Evolutionary conservation across 2,797 vertebrate species (phyloP), one percentile per base, ranked within the genome.

Genomic region (Crocidura indochinensis): DNA sequence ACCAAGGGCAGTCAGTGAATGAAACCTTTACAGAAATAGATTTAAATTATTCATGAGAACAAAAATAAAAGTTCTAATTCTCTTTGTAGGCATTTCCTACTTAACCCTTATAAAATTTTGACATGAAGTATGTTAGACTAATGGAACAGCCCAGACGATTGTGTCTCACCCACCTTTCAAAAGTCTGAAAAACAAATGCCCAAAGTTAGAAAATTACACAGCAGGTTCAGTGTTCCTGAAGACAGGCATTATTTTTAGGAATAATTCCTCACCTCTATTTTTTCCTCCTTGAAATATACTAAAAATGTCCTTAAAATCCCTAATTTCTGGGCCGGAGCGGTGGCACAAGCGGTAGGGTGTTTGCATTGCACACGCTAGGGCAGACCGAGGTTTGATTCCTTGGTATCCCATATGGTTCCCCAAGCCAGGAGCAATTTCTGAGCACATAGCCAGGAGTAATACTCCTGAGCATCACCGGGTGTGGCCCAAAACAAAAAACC

Each of bases 191-290:
- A 95, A 95, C 83, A 96, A 94, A 94, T 84, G 78, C 85, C 95
- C 95, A 60, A 60, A 96, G 95, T 82, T 95, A 96, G 82, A 96
- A 92, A 94, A 96, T 95, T 68, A 81, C 86, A 93, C n/a, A 47
- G 94, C 93, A 96, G 92, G 65, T 87, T 96, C 91, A 83, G 94
- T 77, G 90, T 96, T 96, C 96, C 73, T 53, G 90, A 97, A 96
- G 49, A 96, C 84, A 95, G 88, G 86, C 24, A 84, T 94, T 88
- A 95, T 96, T 96, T 96, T 96, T 97, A 95, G 83, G 73, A 88
- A 93, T 88, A 17, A 95, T 44, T 94, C 80, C 77, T 97, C 90
- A 84, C 92, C 87, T 69, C 74, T 90, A 68, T 92, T 0, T 0
- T 0, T 95, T 80, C 10, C 8, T 89, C 86, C 86, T 87, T 51